Percentiles rank a stretch among this genome's conserved stretches.
Conservation (phyloP, 1,140 invertebrate species). For the Campoletis sonorensis region DNA sequence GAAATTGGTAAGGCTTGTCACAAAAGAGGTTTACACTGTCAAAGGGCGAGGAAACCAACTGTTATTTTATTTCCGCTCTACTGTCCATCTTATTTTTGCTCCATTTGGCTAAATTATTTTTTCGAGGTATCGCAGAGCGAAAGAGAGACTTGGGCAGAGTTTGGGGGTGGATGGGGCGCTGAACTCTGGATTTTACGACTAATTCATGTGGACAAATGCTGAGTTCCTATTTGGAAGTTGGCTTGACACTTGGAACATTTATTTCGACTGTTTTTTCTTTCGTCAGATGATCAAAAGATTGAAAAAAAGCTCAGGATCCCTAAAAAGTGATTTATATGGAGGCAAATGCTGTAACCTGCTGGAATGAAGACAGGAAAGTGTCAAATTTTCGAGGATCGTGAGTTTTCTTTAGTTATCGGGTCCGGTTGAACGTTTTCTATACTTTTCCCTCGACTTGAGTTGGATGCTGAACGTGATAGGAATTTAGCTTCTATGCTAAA, state of each 20-base stretch:
- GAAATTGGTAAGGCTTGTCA: conserved; percentile 9
- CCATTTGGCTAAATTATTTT: background rate
- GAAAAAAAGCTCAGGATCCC: background rate
- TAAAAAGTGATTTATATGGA: background rate
- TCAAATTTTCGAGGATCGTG: background rate
- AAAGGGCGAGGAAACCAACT: background rate
- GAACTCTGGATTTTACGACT: background rate
- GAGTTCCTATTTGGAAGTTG: no score
- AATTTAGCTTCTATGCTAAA: background rate
- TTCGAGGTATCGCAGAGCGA: background rate
- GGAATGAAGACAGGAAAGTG: background rate
- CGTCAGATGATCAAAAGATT: background rate
- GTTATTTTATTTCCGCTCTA: conserved; percentile 19
- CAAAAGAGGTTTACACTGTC: background rate
- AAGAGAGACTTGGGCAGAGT: background rate
- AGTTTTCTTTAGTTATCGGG: background rate
- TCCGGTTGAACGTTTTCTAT: background rate
- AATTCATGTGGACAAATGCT: background rate
- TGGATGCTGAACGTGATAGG: background rate
- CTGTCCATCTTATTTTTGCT: background rate
- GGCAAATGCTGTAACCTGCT: background rate
- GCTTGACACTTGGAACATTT: background rate
- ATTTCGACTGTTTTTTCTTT: background rate
- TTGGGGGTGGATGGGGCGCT: background rate
- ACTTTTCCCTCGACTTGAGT: background rate